phyloP scores from a whole-genome alignment of 2,888 invertebrate species.

The Plebejus melissa region DNA sequence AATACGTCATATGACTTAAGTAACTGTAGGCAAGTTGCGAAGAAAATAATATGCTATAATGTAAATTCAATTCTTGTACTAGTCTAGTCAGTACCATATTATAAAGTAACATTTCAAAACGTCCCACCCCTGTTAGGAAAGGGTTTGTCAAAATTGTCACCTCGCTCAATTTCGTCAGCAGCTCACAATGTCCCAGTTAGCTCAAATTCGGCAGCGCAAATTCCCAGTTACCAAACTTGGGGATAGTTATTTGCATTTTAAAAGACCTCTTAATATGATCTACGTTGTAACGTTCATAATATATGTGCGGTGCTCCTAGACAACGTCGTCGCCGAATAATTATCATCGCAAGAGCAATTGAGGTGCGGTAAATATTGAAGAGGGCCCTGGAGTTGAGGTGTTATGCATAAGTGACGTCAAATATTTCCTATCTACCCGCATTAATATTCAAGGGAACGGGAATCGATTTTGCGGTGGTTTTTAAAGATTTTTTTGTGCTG shows the following conservation, averaged over 20 bases:
- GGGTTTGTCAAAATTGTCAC: not conserved
- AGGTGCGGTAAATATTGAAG: conserved; percentile 27
- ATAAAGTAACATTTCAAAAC: not conserved
- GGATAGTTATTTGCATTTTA: conserved; percentile 26
- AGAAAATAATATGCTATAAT: not conserved
- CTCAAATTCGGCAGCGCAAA: conserved; percentile 3
- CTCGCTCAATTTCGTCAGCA: not conserved
- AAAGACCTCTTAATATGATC: conserved; percentile 23
- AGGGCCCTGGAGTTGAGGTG: conserved; percentile 27
- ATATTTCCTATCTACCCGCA: conserved; percentile 29
- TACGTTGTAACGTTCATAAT: conserved; percentile 25
- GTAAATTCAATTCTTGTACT: not conserved
- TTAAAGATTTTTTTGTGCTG: conserved; percentile 20
- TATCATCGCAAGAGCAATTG: conserved; percentile 28
- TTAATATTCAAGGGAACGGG: conserved; percentile 27
- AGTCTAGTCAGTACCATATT: not conserved
- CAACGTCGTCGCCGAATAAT: conserved; percentile 29
- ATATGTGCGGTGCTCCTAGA: conserved; percentile 22
- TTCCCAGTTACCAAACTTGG: conserved; percentile 13
- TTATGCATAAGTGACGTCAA: conserved; percentile 27
- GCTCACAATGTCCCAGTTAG: conserved; percentile 2
- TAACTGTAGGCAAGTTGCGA: not conserved
- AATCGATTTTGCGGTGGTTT: conserved; percentile 25
- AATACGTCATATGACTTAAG: too few species aligned
- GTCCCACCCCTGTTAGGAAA: not conserved